Evolutionary conservation across 2,888 invertebrate species (phyloP).

Genomic region (Malthinus seriepunctatus): DNA sequence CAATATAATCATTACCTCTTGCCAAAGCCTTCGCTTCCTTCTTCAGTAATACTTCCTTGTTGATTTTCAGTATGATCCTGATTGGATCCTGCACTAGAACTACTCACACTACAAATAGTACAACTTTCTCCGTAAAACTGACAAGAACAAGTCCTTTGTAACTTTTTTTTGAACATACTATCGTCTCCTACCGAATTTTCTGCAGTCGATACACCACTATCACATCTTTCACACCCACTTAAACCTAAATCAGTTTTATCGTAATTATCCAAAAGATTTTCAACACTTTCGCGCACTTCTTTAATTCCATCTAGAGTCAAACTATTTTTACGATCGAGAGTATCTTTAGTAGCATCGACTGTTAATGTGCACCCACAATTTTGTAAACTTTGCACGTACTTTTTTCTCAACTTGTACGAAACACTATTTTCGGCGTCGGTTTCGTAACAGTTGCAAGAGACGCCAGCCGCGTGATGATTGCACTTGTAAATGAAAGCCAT

Average conservation of each 20-base stretch:
- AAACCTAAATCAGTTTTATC: conserved; percentile 57
- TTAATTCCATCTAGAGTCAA: conserved; percentile 54
- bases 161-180: conserved; percentile 56
- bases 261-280: conserved; percentile 53
- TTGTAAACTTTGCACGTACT: conserved; percentile 52
- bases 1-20: conserved; percentile 46
- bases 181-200: conserved; percentile 55
- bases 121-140: conserved; percentile 53
- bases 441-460: conserved; percentile 55
- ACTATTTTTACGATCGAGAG: conserved; percentile 51
- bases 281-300: conserved; percentile 56
- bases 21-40: conserved; percentile 50
- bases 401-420: conserved; percentile 53
- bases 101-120: conserved; percentile 48
- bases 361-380: conserved; percentile 37
- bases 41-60: conserved; percentile 53
- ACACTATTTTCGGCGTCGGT: conserved; percentile 53
- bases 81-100: conserved; percentile 52
- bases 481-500: conserved; percentile 56
- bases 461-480: conserved; percentile 55
- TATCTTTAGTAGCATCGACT: conserved; percentile 37
- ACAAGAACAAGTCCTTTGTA: conserved; percentile 54
- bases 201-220: conserved; percentile 56
- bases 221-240: conserved; percentile 60
- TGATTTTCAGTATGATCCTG: conserved; percentile 54